These are phyloP conservation scores for Rotaria socialis DNA, from an alignment of 2,888 invertebrate species.

Conservation along the genomic window DNA sequence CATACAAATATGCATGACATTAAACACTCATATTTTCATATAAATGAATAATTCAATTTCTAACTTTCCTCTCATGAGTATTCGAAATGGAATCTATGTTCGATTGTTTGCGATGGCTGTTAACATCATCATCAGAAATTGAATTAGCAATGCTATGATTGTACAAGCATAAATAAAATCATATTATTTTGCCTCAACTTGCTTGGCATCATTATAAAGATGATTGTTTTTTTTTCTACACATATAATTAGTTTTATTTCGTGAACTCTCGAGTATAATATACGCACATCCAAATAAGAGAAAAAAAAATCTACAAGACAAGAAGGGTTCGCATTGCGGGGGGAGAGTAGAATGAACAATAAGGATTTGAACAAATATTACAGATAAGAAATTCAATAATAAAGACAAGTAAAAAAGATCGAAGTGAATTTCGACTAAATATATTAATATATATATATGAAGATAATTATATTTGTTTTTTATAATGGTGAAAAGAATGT, in stretches of 20 bases:
- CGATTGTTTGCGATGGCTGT: no score
- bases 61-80: no score
- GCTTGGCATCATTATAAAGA: no score
- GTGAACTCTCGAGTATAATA: neutral
- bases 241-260: neutral
- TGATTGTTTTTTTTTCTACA: neutral
- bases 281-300: neutral
- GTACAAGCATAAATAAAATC: no score
- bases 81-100: no score
- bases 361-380: neutral
- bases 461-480: neutral
- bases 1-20: no score
- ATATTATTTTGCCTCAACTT: no score
- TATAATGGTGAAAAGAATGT: conserved; percentile 2
- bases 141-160: no score
- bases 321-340: neutral
- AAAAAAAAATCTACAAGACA: neutral
- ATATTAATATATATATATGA: neutral
- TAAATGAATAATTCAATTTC: no score
- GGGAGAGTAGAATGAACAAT: neutral
- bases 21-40: no score
- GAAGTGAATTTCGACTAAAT: neutral
- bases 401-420: neutral
- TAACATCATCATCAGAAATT: no score
- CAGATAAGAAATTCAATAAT: neutral